phyloP scores from a whole-genome alignment of 2,888 invertebrate genomes.

The Idaea biselata region DNA sequence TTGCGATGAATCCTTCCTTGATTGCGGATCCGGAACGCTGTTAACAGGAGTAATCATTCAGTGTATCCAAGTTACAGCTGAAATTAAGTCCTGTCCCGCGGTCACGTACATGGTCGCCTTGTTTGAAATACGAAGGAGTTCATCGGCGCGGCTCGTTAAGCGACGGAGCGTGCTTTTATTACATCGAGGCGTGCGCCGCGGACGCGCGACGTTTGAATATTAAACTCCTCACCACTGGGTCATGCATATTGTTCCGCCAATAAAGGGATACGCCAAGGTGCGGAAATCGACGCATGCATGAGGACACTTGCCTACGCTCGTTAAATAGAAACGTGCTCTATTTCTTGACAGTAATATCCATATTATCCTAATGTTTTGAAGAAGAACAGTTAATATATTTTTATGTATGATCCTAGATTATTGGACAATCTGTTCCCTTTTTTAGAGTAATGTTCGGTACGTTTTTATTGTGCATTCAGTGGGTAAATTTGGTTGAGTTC shows the following conservation, averaged over 20 bases:
- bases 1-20: not conserved
- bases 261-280: conserved; percentile 38
- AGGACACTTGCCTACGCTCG: not conserved
- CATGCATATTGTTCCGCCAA: conserved; percentile 69
- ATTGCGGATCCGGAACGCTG: conserved; percentile 10
- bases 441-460: not conserved
- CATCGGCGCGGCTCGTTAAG: conserved; percentile 77
- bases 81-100: conserved; percentile 63
- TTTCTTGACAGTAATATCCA: not conserved
- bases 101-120: conserved; percentile 73
- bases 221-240: conserved; percentile 67
- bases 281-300: conserved; percentile 42
- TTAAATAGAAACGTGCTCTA: not conserved
- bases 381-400: not conserved
- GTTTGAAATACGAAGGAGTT: conserved; percentile 78
- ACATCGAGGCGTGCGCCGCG: conserved; percentile 67
- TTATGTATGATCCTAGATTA: not conserved
- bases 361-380: not conserved
- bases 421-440: not conserved
- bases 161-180: conserved; percentile 79
- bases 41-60: conserved; percentile 60
- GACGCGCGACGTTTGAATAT: conserved; percentile 72
- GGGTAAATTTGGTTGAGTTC: not conserved
- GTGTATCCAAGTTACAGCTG: conserved; percentile 64
- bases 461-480: not conserved